Percentiles rank a stretch among this genome's conserved stretches.
phyloP scores from a whole-genome alignment of 2,888 invertebrate species.

The Melipona beecheii region DNA sequence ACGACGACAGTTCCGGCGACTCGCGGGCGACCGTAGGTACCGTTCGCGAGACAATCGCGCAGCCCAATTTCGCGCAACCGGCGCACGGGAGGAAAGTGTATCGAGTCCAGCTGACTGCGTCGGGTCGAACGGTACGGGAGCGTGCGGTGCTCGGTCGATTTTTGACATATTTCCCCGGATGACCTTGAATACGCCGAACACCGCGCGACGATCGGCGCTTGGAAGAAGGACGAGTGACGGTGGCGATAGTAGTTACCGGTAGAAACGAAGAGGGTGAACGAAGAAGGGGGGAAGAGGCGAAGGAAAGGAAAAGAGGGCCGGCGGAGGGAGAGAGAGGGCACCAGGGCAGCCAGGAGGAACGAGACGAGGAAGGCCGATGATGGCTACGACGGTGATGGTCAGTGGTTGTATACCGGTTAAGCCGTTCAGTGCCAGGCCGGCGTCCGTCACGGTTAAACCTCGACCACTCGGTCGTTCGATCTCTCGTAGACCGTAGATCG shows the following conservation, averaged over 20 bases:
- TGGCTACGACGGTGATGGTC: conserved; percentile 75
- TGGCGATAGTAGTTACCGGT: conserved; percentile 64
- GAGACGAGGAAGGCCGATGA: conserved; percentile 68
- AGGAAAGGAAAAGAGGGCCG: conserved; percentile 1
- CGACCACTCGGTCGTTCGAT: conserved; percentile 63
- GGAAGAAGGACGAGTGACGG: conserved; percentile 73
- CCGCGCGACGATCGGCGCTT: conserved; percentile 39
- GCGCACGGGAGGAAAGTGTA: neutral
- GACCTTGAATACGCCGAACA: conserved; percentile 78
- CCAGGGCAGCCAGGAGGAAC: conserved; percentile 43
- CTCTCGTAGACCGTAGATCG: conserved; percentile 30
- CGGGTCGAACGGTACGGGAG: conserved; percentile 15
- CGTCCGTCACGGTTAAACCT: conserved; percentile 76
- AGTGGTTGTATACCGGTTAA: conserved; percentile 77
- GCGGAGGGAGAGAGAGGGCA: conserved; percentile 12
- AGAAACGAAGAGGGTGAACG: conserved; percentile 60
- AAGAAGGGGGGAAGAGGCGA: conserved; percentile 19
- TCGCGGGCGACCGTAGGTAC: neutral
- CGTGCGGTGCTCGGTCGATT: conserved; percentile 66
- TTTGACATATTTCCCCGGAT: conserved; percentile 75
- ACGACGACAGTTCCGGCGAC: neutral
- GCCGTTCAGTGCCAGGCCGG: conserved; percentile 77
- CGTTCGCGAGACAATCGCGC: neutral
- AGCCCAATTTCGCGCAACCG: neutral
- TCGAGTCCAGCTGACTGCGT: conserved; percentile 14